These are phyloP conservation scores for Chiloscyllium plagiosum DNA, from an alignment of 2,113 vertebrate genomes.

Conservation along the genomic window DNA sequence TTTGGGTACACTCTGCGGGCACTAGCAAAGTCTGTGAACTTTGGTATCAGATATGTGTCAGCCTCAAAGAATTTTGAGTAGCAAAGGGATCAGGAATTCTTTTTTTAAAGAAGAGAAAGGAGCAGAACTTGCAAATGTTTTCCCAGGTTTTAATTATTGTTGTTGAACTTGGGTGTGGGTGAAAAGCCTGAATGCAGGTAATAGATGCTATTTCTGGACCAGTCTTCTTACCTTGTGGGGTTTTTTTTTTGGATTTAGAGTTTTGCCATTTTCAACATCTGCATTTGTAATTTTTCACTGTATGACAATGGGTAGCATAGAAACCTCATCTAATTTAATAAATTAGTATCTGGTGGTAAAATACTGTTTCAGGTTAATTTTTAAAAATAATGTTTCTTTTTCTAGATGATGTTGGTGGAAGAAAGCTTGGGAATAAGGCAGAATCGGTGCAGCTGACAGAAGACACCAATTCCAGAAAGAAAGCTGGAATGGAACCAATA, in stretches of 20 bases:
- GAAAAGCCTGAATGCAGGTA: not conserved
- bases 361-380: not conserved
- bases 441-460: too few relatives aligned
- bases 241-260: not conserved
- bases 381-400: not conserved
- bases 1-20: too few relatives aligned
- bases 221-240: not conserved
- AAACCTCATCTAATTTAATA: not conserved
- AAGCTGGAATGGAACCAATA: slow-evolving; percentile 19
- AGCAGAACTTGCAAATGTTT: not conserved
- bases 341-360: not conserved
- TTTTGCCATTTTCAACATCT: not conserved
- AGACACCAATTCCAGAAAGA: not conserved
- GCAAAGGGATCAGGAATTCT: not conserved
- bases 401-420: not conserved
- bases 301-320: not conserved
- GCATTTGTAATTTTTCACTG: not conserved
- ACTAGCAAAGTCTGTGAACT: too few relatives aligned
- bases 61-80: not conserved
- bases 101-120: not conserved
- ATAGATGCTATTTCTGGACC: not conserved
- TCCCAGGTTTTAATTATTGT: not conserved
- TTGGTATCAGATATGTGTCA: too few relatives aligned
- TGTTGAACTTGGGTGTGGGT: not conserved
- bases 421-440: not conserved